A percentile compares a stretch with the other conserved stretches of the same genome.
Conservation (phyloP, 2,888 invertebrate species). For the Nephrotoma guestfalica region DNA sequence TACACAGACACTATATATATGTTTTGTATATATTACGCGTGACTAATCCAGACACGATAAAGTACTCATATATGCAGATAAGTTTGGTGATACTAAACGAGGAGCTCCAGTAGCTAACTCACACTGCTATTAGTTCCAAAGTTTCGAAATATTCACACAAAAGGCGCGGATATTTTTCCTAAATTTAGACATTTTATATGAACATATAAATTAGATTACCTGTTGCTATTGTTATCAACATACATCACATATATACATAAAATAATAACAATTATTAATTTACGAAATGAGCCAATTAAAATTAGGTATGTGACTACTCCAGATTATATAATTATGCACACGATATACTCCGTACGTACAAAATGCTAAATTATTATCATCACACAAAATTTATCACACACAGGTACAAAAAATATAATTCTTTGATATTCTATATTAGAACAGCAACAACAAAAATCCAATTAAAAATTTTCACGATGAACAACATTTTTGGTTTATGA, state of each 20-base stretch:
- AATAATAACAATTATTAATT: neutral
- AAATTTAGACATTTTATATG: neutral
- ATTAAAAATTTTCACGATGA: neutral
- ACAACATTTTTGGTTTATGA: neutral
- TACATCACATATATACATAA: neutral
- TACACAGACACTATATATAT: neutral
- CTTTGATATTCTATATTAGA: neutral
- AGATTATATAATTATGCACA: neutral
- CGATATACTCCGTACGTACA: neutral
- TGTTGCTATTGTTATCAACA: neutral
- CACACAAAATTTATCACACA: neutral
- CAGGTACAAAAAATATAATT: neutral
- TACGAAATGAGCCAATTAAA: neutral
- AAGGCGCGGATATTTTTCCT: neutral
- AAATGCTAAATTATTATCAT: neutral
- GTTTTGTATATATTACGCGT: neutral
- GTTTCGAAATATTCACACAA: neutral
- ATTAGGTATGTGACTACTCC: neutral
- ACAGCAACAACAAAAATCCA: neutral
- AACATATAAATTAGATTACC: neutral
- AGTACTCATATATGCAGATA: neutral
- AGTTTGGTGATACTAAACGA: neutral
- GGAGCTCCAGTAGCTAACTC: neutral
- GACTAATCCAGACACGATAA: neutral
- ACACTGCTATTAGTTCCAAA: neutral